phyloP scores from a whole-genome alignment of 2,888 invertebrate species.

The Tridacna gigas region DNA sequence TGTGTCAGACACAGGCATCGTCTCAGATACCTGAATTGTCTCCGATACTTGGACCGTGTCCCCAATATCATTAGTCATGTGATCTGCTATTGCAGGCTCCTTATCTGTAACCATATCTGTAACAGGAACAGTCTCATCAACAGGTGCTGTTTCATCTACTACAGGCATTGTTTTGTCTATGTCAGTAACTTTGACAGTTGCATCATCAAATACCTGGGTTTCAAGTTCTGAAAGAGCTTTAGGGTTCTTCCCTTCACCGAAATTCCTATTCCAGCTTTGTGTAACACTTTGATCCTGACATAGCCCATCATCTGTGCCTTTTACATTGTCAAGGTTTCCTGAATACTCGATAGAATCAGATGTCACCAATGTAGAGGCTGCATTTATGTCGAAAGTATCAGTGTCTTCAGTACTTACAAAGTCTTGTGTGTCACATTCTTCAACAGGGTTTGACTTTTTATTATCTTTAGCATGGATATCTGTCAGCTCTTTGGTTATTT shows the following conservation, averaged over 20 bases:
- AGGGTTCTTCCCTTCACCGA: background rate
- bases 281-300: background rate
- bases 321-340: background rate
- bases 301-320: background rate
- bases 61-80: conserved; percentile 17
- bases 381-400: background rate
- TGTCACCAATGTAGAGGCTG: background rate
- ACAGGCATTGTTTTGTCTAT: conserved; percentile 27
- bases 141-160: conserved; percentile 17
- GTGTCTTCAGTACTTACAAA: background rate
- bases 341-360: conserved; percentile 8
- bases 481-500: background rate
- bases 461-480: background rate
- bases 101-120: conserved; percentile 16
- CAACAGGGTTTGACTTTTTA: background rate
- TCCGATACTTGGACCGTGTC: conserved; percentile 32
- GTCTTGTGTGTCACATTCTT: background rate
- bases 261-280: background rate
- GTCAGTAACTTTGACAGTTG: conserved; percentile 21
- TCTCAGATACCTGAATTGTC: background rate
- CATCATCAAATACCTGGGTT: conserved; percentile 17
- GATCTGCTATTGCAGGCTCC: conserved; percentile 29
- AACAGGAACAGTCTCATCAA: conserved; percentile 6
- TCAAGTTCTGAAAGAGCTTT: background rate
- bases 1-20: conserved; percentile 15